Conservation (phyloP, 2,113 vertebrate species). For the Dendrocopos noguchii region DNA sequence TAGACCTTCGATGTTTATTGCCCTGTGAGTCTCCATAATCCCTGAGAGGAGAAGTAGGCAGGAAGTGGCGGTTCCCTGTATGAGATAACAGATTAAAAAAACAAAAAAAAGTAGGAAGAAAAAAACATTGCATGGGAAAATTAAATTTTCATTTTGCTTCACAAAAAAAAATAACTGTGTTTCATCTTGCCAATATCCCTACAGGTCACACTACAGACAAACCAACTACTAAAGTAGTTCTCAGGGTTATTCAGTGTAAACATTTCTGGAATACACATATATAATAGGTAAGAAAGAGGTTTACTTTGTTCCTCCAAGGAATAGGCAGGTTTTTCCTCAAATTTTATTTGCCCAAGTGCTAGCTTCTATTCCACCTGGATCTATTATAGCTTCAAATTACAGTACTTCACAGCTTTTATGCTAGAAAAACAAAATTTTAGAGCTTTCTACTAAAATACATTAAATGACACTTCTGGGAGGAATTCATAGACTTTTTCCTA, state of each 20-base stretch:
- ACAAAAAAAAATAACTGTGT: fast-evolving
- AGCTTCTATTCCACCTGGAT: not conserved
- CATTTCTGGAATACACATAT: not conserved
- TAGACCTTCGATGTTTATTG: constrained; percentile 76
- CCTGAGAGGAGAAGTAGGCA: constrained; percentile 87
- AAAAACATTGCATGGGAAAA: not conserved
- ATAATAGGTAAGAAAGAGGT: not conserved
- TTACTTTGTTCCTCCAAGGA: not conserved
- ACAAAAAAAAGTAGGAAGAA: not conserved
- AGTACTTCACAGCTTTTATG: not conserved
- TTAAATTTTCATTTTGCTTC: not conserved
- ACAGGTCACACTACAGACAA: not conserved
- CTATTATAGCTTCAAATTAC: not conserved
- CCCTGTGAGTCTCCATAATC: constrained; percentile 72
- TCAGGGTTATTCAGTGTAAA: not conserved
- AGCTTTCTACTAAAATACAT: not conserved
- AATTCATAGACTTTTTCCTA: not conserved
- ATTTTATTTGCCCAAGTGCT: not conserved
- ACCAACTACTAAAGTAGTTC: not conserved
- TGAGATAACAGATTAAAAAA: not conserved
- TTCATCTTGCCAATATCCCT: not conserved
- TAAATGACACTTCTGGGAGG: not conserved
- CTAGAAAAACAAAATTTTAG: not conserved
- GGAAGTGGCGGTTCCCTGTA: constrained; percentile 79
- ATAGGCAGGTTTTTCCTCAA: not conserved